Base-by-base conservation (phyloP, 1,140 invertebrate genomes). In the Zaprionus gabonicus region DNA sequence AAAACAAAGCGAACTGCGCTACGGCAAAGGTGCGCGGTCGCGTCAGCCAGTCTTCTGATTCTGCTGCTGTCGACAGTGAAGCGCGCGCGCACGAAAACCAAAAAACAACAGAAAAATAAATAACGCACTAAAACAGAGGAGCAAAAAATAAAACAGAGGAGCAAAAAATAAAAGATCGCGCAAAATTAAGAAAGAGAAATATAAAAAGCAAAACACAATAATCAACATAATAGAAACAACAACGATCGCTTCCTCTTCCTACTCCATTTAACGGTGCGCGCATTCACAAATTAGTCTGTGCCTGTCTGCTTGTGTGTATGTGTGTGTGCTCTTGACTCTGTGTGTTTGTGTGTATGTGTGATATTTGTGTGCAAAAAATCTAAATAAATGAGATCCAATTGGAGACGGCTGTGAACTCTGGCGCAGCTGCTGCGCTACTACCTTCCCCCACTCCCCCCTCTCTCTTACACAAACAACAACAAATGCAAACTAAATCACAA, bases 21-120 rank as follows among this genome's bases (percentile, higher is more conserved):
- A 70, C 53, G 74, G 78, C 85, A 84, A 81, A 90, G 85, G 85
- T 88, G 84, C 85, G 84, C 79, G 79, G 66, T 72, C 78, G 78
- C 82, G 84, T 81, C 84, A 71, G 71, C 72, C 83, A 87, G 84
- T 88, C 84, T 88, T 88, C 85, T 88, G 84, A 81, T 87, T 87
- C 81, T 87, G 84, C 84, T 77, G 75, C 64, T 83, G 74, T 78
- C 81, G 67, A 84, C 81, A 67, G 85, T 82, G 78, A 86, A 71
- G 71, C 83, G 71, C 71, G 79, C 81, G 81, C 81, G 82, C 85
- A 82, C 85, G 71, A 55, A 81, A 79, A 58, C 41, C 66, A 55
- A 41, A 58, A 59, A 69, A 81, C 51, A 67, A 76, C 58, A 60
- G n/a, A n/a, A 44, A 28, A 44, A 20, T 20, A 41, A 38, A 69